Percentiles rank a stretch among this genome's conserved stretches.
These are phyloP conservation scores for Drosophila bifasciata DNA, from an alignment of 1,140 invertebrate species.

Conservation along the genomic window DNA sequence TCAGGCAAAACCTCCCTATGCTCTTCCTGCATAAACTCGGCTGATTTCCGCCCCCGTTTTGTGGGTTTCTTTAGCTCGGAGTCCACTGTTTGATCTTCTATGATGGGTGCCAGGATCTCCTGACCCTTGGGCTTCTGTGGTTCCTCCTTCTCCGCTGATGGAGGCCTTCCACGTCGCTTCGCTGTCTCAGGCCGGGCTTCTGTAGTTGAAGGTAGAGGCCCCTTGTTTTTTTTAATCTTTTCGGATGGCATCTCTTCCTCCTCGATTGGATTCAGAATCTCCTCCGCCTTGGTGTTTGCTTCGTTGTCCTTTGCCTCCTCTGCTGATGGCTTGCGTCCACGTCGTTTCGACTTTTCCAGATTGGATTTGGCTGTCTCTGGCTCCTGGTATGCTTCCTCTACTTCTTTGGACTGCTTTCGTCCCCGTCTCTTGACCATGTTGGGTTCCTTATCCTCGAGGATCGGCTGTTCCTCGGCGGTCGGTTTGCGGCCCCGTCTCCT, in stretches of 20 bases:
- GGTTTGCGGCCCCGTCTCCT: constrained; percentile 21
- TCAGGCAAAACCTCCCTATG: too few species aligned
- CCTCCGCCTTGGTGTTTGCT: background rate
- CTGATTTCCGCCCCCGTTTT: background rate
- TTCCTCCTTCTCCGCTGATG: constrained; percentile 4
- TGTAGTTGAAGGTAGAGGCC: background rate
- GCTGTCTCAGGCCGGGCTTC: background rate
- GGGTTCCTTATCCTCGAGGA: too few species aligned
- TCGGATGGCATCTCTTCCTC: background rate
- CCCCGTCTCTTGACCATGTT: background rate
- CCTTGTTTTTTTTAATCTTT: background rate
- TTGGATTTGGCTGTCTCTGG: background rate
- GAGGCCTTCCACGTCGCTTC: constrained; percentile 12
- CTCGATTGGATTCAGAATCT: background rate
- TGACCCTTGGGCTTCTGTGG: background rate
- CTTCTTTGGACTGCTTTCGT: constrained; percentile 27
- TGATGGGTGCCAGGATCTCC: background rate
- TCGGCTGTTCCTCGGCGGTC: background rate
- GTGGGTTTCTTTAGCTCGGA: background rate
- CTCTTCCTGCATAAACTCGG: background rate
- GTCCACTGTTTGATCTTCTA: background rate
- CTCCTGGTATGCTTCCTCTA: background rate
- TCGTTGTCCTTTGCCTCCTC: constrained; percentile 1
- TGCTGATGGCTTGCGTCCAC: constrained; percentile 23
- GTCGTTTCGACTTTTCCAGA: constrained; percentile 28